A percentile compares a stretch with the other conserved stretches of the same genome.
Evolutionary conservation across 2,797 vertebrate genomes (phyloP).

Genomic region (Hephaestus fuliginosus): DNA sequence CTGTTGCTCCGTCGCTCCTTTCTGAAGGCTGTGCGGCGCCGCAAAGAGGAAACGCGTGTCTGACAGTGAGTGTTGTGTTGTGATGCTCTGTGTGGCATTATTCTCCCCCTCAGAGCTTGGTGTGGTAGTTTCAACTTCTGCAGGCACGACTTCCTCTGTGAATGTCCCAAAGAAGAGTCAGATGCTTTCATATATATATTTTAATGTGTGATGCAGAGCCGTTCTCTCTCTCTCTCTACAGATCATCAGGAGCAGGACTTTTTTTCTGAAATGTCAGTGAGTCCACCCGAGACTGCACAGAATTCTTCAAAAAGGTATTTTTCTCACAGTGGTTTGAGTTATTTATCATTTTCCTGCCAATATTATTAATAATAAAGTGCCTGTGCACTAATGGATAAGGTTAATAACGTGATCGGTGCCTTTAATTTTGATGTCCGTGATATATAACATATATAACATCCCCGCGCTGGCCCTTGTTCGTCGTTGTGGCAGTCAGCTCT

Average conservation of each 20-base stretch:
- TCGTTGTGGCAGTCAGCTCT: not conserved
- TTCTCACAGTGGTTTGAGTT: not conserved
- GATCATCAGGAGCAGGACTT: constrained; percentile 69
- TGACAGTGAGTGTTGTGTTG: constrained; percentile 1
- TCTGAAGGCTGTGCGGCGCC: constrained; percentile 2
- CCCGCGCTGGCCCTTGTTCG: not conserved
- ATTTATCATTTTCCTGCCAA: not conserved
- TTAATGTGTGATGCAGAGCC: constrained; percentile 41
- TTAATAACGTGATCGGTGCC: not conserved
- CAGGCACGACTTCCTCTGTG: not conserved
- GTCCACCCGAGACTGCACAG: constrained; percentile 80
- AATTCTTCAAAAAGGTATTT: constrained; percentile 81
- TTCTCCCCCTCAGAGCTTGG: not conserved
- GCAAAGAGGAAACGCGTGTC: constrained; percentile 7
- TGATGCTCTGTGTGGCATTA: not conserved
- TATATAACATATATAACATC: not conserved
- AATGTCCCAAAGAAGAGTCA: not conserved
- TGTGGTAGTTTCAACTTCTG: not conserved
- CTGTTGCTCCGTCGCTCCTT: too few relatives aligned
- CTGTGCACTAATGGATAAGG: not conserved
- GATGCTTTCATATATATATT: too few relatives aligned
- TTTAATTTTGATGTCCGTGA: not conserved
- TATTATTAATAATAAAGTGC: not conserved
- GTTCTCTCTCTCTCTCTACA: constrained; percentile 65
- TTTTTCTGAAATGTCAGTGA: constrained; percentile 83